Conservation (phyloP, 2,888 invertebrate genomes). For the Arge pagana region DNA sequence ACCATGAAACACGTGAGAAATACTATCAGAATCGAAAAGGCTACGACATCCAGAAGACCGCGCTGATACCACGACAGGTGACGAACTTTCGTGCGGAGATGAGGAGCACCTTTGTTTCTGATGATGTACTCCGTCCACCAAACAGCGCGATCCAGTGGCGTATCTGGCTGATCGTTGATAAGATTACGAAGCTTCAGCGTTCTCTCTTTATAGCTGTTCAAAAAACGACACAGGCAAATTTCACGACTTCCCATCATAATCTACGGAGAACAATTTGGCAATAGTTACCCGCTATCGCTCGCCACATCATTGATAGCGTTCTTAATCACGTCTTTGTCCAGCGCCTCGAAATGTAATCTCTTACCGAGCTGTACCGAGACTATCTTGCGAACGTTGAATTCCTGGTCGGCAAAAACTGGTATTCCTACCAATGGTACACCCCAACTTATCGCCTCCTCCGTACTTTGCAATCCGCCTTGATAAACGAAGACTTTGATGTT, state of each 20-base stretch:
- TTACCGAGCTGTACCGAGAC: conserved; percentile 1
- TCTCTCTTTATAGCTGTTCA: conserved; percentile 14
- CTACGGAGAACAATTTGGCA: background rate
- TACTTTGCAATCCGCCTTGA: conserved; percentile 19
- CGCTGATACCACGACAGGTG: conserved; percentile 6
- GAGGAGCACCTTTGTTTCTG: conserved; percentile 17
- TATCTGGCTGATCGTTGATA: background rate
- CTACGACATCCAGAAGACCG: conserved; percentile 4
- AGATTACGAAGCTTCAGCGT: background rate
- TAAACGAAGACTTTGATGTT: conserved; percentile 16
- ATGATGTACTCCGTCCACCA: conserved; percentile 19
- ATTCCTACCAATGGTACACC: conserved; percentile 12
- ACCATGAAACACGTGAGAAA: background rate
- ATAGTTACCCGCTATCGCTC: conserved; percentile 7
- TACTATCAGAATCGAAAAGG: background rate
- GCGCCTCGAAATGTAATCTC: background rate
- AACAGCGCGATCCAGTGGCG: conserved; percentile 13
- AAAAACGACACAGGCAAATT: no score
- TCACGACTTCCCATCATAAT: background rate
- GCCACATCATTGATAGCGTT: conserved; percentile 3
- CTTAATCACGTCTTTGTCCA: conserved; percentile 1
- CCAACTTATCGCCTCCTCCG: conserved; percentile 11
- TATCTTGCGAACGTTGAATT: conserved; percentile 2
- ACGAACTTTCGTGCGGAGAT: conserved; percentile 4
- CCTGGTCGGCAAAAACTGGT: conserved; percentile 11